These are phyloP conservation scores for Spatula versicolor DNA, from an alignment of 2,797 vertebrate species.

Conservation along the genomic window DNA sequence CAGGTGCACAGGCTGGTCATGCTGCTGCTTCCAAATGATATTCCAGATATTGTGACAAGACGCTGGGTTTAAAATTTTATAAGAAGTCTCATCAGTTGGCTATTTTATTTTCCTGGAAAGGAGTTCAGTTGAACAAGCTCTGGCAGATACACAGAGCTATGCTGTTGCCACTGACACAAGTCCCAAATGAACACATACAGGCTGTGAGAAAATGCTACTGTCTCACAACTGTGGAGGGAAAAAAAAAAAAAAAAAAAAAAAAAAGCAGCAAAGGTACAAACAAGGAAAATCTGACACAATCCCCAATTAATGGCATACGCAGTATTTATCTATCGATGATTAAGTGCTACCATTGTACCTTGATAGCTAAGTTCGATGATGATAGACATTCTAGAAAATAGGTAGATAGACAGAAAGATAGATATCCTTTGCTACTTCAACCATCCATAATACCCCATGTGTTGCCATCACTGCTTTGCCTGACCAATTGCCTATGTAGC, in stretches of 20 bases:
- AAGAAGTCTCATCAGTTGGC: background rate
- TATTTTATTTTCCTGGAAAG: conserved; percentile 47
- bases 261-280: background rate
- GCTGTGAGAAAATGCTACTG: conserved; percentile 57
- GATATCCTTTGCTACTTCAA: background rate
- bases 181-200: conserved; percentile 35
- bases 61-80: background rate
- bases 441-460: conserved; percentile 50
- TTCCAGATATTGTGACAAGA: background rate
- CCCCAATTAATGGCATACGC: background rate
- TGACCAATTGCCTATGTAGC: conserved; percentile 51
- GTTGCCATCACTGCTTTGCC: conserved; percentile 24
- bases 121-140: conserved; percentile 19
- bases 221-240: background rate
- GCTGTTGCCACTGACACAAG: conserved; percentile 49
- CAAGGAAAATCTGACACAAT: background rate
- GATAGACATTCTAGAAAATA: conserved; percentile 41
- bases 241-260: background rate
- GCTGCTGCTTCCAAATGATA: background rate
- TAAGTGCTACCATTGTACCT: conserved; percentile 9
- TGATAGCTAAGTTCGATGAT: background rate
- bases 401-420: conserved; percentile 43
- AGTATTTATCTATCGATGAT: conserved; percentile 39
- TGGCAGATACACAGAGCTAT: conserved; percentile 48
- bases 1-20: background rate